Conservation (phyloP, 2,797 vertebrate species). For the Hydrocynus forskahlii region DNA sequence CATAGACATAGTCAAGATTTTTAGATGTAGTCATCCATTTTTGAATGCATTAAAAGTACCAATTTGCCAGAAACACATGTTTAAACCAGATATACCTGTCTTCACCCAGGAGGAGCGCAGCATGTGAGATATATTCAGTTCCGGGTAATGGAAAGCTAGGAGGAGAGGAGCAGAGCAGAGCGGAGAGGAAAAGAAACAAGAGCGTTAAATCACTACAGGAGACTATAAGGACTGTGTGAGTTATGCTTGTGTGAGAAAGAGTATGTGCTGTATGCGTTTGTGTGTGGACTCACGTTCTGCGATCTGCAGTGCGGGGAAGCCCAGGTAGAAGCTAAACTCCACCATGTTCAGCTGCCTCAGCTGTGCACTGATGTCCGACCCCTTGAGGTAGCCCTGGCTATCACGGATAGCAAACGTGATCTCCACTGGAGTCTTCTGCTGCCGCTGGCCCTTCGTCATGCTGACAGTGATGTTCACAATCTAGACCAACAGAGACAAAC, state of each 20-base stretch:
- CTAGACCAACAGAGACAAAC: slow-evolving; percentile 66
- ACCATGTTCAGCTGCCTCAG: slow-evolving; percentile 89
- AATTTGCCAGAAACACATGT: background rate
- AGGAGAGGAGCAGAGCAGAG: background rate
- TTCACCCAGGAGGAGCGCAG: slow-evolving; percentile 93
- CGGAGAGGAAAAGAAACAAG: background rate
- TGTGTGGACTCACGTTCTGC: slow-evolving; percentile 87
- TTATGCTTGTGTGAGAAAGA: background rate
- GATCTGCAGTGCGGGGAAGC: slow-evolving; percentile 90
- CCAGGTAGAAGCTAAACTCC: slow-evolving; percentile 97
- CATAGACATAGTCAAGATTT: no score
- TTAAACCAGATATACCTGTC: slow-evolving; percentile 79
- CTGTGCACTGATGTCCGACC: slow-evolving; percentile 88
- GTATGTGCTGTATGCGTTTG: background rate
- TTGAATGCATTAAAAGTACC: no score
- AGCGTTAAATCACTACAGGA: background rate
- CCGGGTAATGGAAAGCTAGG: slow-evolving; percentile 88
- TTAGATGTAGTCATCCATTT: no score
- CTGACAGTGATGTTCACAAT: slow-evolving; percentile 87
- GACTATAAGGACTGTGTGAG: background rate
- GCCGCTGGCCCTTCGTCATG: slow-evolving; percentile 40
- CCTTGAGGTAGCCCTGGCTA: slow-evolving; percentile 79
- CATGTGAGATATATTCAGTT: slow-evolving; percentile 89
- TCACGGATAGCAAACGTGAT: slow-evolving; percentile 85
- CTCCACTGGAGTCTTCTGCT: slow-evolving; percentile 86